Conservation (phyloP, 2,888 invertebrate genomes). For the Lasioglossum vierecki region DNA sequence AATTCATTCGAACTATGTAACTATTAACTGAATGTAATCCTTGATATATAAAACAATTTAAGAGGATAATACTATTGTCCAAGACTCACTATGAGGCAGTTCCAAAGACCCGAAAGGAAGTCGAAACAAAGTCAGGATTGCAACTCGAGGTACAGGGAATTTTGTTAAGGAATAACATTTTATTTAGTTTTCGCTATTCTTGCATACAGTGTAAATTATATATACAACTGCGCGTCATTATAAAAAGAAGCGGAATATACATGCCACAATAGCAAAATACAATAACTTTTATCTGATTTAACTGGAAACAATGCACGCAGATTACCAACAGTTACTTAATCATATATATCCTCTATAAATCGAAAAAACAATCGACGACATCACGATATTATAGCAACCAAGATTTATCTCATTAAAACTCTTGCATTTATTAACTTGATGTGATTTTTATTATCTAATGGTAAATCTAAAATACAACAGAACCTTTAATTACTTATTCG, state of each 20-base stretch:
- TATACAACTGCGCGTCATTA: conserved; percentile 15
- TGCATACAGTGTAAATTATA: conserved; percentile 27
- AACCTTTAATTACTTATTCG: conserved; percentile 58
- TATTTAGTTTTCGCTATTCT: conserved; percentile 39
- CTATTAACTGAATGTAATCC: too few species aligned
- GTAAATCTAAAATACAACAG: conserved; percentile 27
- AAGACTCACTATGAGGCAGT: neutral
- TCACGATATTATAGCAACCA: neutral
- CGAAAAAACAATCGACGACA: neutral
- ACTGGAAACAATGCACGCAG: conserved; percentile 1
- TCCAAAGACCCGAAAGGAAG: neutral
- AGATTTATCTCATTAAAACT: neutral
- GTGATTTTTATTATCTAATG: conserved; percentile 25
- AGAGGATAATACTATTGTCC: too few species aligned
- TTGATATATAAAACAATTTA: too few species aligned
- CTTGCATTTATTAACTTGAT: conserved; percentile 7
- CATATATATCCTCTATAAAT: conserved; percentile 1
- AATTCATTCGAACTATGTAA: too few species aligned
- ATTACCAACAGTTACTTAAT: conserved; percentile 6
- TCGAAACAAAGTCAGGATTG: neutral
- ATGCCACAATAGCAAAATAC: conserved; percentile 2
- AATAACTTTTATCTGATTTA: neutral
- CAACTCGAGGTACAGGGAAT: neutral
- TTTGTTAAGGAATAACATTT: conserved; percentile 47
- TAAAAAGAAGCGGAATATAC: neutral